Evolutionary conservation across 2,888 invertebrate species (phyloP), one percentile per base, ranked within the genome.

Genomic region (Chrysotoxum bicinctum): DNA sequence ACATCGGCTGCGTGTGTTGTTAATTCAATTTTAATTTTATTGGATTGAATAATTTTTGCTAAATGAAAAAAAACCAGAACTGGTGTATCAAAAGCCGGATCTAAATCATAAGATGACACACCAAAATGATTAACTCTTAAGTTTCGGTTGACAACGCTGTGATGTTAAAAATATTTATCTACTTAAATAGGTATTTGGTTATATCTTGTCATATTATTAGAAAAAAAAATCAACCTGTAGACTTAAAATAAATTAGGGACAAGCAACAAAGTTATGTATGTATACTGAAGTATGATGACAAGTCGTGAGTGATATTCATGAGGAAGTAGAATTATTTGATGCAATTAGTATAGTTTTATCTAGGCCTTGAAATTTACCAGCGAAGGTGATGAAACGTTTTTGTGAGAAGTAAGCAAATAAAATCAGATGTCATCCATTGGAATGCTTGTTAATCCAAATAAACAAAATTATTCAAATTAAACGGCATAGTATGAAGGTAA

Each of bases 81-180:
- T 78, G 48, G 69, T 70, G 70, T 66, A 64, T 72, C 32, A 66
- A 32, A 64, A 75, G 45, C 84, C 84, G 84, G 84, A 84, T 84
- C 84, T 80, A 72, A 80, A 40, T 72, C 21, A 40, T 32, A 19
- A 52, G 70, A 76, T 75, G 75, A 58, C 75, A 74, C 66, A 60
- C 14, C 8, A 19, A 66, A 35, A n/a, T 14, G n/a, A 5, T 50
- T 8, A 32, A 40, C 12, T 23, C 14, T 45, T 12, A 23, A n/a
- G 9, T 10, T 50, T 66, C 32, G 14, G 66, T 35, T 66, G 66
- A 50, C 66, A 66, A 66, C 64, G 12, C 10, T 32, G 35, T 35
- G n/a, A n/a, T n/a, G n/a, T n/a, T n/a, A 9, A 10, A 14, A 37
- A 37, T 21, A 14, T n/a, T n/a, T n/a, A n/a, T n/a, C n/a, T n/a